Conservation (phyloP, 1,140 invertebrate species). For the Drosophila subpulchrella region DNA sequence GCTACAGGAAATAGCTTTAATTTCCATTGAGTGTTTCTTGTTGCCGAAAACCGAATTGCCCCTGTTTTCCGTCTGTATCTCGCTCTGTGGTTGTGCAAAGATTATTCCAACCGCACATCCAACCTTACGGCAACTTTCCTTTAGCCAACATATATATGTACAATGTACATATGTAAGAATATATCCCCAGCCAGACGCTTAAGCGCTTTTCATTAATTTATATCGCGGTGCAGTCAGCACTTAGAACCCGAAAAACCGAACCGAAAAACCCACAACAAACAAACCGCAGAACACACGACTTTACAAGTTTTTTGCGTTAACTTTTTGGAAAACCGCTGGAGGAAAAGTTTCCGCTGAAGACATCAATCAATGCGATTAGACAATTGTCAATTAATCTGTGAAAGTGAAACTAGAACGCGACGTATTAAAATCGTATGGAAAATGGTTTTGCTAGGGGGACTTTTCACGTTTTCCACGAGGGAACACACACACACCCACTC, state of each 20-base stretch:
- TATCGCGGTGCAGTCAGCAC: conserved; percentile 22
- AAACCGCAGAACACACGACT: conserved; percentile 35
- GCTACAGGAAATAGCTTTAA: conserved; percentile 83
- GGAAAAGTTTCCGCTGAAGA: conserved; percentile 18
- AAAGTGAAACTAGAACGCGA: conserved; percentile 54
- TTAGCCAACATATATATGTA: background rate
- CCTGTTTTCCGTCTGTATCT: conserved; percentile 40
- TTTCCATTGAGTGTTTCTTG: conserved; percentile 75
- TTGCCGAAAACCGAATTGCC: conserved; percentile 51
- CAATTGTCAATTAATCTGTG: conserved; percentile 26
- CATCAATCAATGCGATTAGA: conserved; percentile 52
- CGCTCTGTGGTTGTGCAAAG: conserved; percentile 49
- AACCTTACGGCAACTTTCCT: conserved; percentile 27
- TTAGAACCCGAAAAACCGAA: conserved; percentile 18
- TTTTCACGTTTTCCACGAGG: conserved; percentile 25
- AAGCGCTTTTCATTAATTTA: conserved; percentile 75
- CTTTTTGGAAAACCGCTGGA: conserved; percentile 1
- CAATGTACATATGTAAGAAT: background rate
- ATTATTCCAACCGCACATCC: conserved; percentile 40
- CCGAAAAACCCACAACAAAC: conserved; percentile 40
- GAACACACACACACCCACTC: conserved; percentile 52
- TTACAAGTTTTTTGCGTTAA: conserved; percentile 65
- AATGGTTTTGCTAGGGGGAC: conserved; percentile 35
- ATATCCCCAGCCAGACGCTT: conserved; percentile 35
- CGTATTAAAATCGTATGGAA: conserved; percentile 66